Base-by-base conservation (phyloP, 2,113 vertebrate species). In the Dinomys branickii region DNA sequence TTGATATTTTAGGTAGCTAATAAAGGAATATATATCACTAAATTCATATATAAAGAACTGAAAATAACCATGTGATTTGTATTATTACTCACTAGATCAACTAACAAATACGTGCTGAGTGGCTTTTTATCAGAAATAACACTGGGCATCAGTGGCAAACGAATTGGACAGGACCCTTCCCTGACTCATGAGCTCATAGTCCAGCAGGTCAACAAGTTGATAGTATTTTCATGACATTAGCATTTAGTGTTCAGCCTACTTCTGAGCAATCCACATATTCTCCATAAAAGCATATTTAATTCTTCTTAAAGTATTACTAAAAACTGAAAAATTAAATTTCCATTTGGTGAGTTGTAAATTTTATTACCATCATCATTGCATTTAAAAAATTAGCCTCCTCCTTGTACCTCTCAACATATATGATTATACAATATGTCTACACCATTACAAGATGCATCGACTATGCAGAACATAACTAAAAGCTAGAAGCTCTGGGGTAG, bases 341-440 rank as follows among this genome's bases (percentile, higher is more conserved):
- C 92, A 90, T 85, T 88, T 61, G 52, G 35, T 33, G 89, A 94
- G 17, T 61, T 90, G 0, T 65, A 85, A 92, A 81, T 93, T 88
- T 85, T 41, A 85, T 84, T 86, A 59, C 16, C 61, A 94, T 91
- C n/a, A 67, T 67, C 65, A 81, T 56, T 85, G 7, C 28, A 78
- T 41, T 85, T 84, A 73, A 77, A 28, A 52, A 75, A 75, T 61
- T 30, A 84, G 71, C 4, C 61, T 10, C 24, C 7, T 50, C 24
- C 41, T 56, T 82, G 20, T 30, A 65, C 2, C 7, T 82, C 47
- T 92, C 22, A 58, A 95, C 17, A 63, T 54, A 77, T 17, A 82
- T 52, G 54, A 88, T 63, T 19, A 19, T 54, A 78, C 35, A 92
- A 67, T 59, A 73, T 56, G 87, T 41, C 22, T 85, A 85, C 73